Base-by-base conservation (phyloP, 2,113 vertebrate genomes). In the Sclerurus mexicanus region DNA sequence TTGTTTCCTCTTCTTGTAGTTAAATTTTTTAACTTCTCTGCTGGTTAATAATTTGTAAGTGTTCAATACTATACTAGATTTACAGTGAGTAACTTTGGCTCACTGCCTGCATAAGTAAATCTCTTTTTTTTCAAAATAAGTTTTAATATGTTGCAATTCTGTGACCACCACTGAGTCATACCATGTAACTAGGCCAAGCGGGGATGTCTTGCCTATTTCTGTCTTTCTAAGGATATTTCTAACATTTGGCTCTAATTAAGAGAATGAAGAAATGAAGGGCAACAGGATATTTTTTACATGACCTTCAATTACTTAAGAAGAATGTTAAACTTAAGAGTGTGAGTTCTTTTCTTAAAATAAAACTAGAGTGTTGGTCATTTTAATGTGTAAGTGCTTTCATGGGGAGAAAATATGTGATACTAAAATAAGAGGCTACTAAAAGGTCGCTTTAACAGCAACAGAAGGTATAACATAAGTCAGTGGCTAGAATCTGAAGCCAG, bases 141-240 rank as follows among this genome's bases (percentile, higher is more conserved):
- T 79, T 89, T 93, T 68, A 95, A 69, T 85, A 30, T 96, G 71
- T 79, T 97, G 81, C 89, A 95, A 77, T 50, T 87, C 46, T 83
- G 64, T 87, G 69, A 85, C 81, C 74, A 47, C 85, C 82, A 82
- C 91, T 95, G 95, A 97, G 67, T 96, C 94, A 96, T 80, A 78
- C 85, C 88, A 75, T 67, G 72, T 85, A 83, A 76, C 82, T 81
- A 93, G 90, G 94, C 94, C 95, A 95, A 66, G 78, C 55, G 93
- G 75, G 75, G 75, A 90, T 90, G 59, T 80, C 87, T 94, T 94
- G 72, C 89, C 82, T 94, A 74, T 94, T 94, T 97, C 85, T 90
- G 53, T 85, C 78, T 95, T 96, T 96, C 78, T 94, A 68, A 94
- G 90, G 90, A 62, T 94, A 82, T 94, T 96, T 90, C 94, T 94